Percentiles rank a stretch among this genome's conserved stretches.
phyloP scores from a whole-genome alignment of 2,113 vertebrate species.

The Monopterus albus region DNA sequence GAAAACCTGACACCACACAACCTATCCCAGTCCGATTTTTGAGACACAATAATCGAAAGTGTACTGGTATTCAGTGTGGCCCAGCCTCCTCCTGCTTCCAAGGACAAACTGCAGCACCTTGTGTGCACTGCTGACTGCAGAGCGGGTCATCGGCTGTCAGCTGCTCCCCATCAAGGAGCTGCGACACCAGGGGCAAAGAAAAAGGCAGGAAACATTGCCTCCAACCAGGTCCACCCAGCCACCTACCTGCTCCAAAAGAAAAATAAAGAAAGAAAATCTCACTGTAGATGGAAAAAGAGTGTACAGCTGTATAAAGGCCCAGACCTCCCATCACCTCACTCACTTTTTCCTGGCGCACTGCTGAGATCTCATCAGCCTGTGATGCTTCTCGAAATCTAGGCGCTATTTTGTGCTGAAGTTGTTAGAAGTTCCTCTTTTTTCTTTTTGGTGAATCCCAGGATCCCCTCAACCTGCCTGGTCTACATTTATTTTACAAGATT shows the following conservation, averaged over 20 bases:
- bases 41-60: constrained; percentile 28
- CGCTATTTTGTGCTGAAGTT: constrained; percentile 1
- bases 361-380: constrained; percentile 37
- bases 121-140: constrained; percentile 33
- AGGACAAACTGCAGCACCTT: constrained; percentile 56
- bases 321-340: constrained; percentile 30
- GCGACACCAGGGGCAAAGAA: constrained; percentile 34
- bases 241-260: constrained; percentile 14
- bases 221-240: constrained; percentile 41
- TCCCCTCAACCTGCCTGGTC: neutral
- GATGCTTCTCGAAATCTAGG: neutral
- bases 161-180: constrained; percentile 43
- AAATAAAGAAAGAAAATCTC: neutral
- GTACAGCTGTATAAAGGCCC: constrained; percentile 23
- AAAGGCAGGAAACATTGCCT: constrained; percentile 29
- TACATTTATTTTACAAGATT: constrained; percentile 26
- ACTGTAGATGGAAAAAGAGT: constrained; percentile 2
- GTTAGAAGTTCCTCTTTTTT: neutral
- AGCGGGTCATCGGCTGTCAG: constrained; percentile 56
- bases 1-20: constrained; percentile 37
- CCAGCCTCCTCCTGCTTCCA: constrained; percentile 53
- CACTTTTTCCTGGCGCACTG: neutral
- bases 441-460: neutral
- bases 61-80: constrained; percentile 9
- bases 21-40: constrained; percentile 15